Evolutionary conservation across 2,113 vertebrate species (phyloP), one percentile per base, ranked within the genome.

Genomic region (Emberiza fucata): DNA sequence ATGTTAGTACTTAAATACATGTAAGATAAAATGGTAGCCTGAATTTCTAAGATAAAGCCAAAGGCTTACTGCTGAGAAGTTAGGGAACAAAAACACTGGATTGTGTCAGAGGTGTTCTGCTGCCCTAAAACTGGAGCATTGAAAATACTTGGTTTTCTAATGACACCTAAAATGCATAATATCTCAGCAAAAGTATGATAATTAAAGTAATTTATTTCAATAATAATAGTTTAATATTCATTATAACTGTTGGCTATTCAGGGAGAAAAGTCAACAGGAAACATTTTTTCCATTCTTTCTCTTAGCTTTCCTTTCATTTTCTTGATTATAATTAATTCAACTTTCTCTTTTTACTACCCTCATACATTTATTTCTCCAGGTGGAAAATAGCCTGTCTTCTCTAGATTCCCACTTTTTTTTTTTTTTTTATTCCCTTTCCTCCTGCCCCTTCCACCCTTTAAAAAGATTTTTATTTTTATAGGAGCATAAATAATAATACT

Each of bases 391-490:
- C 18, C n/a, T 42, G 15, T 54, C 63, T 81, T 88, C 35, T 88
- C 63, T 63, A 72, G 37, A 24, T 76, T 72, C 18, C 12, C 24
- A 79, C 29, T 24, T 77, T 57, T 33, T 66, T 90, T 90, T 90
- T 90, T 63, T 45, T 19, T 65, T 87, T 87, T 57, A 89, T 87
- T 91, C 39, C 28, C 33, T 54, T 82, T 61, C 29, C 50, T 91
- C 15, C 45, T 86, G 37, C 29, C 35, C 35, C 29, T 91, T 77
- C 45, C 21, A 79, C 21, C 45, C 35, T 79, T 82, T 82, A 33
- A 89, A 86, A 86, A 86, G 25, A 81, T 33, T 94, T 84, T 95
- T 76, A 84, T 60, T 94, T 96, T 95, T 94, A 94, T 79, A 85
- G 50, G 50, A 60, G 69, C 91, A 87, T 89, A 94, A 92, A 95